Base-by-base conservation (phyloP, 2,113 vertebrate genomes). In the Sphaerodactylus townsendi region DNA sequence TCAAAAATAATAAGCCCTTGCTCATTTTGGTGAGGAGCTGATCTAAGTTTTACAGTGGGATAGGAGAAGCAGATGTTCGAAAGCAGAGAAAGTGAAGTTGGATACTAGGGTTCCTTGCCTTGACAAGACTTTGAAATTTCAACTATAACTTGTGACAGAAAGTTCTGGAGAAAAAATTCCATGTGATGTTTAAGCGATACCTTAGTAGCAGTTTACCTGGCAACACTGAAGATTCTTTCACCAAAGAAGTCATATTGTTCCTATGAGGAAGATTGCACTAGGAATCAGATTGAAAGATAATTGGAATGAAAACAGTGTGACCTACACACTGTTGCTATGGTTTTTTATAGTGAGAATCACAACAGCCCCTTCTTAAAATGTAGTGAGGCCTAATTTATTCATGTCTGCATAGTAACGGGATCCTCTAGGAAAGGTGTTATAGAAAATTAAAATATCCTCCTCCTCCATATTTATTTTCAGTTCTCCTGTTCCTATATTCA, bases 401-500 rank as follows among this genome's bases (percentile, higher is more conserved):
- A 25, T 62, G 23, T 28, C 89, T 44, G 39, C 65, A 72, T 44
- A 5, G 75, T 79, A 79, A 1, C 1, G 72, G 81, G 19, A 41
- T n/a, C 84, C 56, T 37, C 4, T 17, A 59, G 69, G 88, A 71
- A 85, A 76, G 79, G 84, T 39, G 11, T 3, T 59, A 19, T 75
- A 65, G 44, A 1, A 65, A 44, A 35, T 33, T 1, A 11, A 79
- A 91, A 78, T 90, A 87, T 25, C 37, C 41, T 59, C 84, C 89
- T 87, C 79, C 87, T 88, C 4, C 44, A 6, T 68, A 89, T 82
- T 92, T 92, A 84, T 91, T 87, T 93, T 92, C 68, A 86, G 83
- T 87, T 82, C 44, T 41, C 2, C 15, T 0, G 10, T 88, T 93
- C 84, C 74, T 89, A 85, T 87, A 87, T 91, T 86, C 89, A 87